Base-by-base conservation (phyloP, 2,797 vertebrate species). In the Chaetodon trifasciatus region DNA sequence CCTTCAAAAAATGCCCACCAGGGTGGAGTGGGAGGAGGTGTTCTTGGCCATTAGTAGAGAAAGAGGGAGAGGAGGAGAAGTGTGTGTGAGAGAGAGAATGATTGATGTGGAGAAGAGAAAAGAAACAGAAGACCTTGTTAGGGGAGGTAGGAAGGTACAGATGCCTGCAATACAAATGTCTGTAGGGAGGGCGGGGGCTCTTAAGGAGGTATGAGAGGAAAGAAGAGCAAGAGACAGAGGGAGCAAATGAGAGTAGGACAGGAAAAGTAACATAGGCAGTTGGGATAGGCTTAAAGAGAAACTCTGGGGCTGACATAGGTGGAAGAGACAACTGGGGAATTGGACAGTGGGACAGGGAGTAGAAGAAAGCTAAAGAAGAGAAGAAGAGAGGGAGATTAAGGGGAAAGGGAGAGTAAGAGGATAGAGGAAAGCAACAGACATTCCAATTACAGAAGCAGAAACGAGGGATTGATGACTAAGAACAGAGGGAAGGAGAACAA, bases 1-100 rank as follows among this genome's bases (percentile, higher is more conserved):
- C 93, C 93, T 93, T 94, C 88, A 90, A 83, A 88, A 92, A 92
- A 89, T 79, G 84, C 81, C 86, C 83, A 91, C 73, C 72, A 78
- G 88, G 89, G 49, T 83, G 13, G 75, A 86, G 86, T 64, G 78
- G 85, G 77, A 81, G 88, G 85, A 82, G 84, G 82, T 75, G 83
- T 79, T 84, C 83, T 61, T 72, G 55, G 65, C 73, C 72, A 84
- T 91, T 88, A 87, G 65, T 75, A 70, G 63, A 70, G 44, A 76
- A 46, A 53, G 68, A 70, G 39, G 44, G 52, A 62, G 74, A 63
- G 19, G 19, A 56, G 21, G 66, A 47, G 42, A 65, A 70, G 37
- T 28, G 37, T 28, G 62, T 8, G 40, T 23, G 15, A 21, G 37
- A 35, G 77, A 75, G 78, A 40, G 77, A 63, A 56, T 79, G 90